These are phyloP conservation scores for Orthosia incerta DNA, from an alignment of 2,888 invertebrate species.

Conservation along the genomic window DNA sequence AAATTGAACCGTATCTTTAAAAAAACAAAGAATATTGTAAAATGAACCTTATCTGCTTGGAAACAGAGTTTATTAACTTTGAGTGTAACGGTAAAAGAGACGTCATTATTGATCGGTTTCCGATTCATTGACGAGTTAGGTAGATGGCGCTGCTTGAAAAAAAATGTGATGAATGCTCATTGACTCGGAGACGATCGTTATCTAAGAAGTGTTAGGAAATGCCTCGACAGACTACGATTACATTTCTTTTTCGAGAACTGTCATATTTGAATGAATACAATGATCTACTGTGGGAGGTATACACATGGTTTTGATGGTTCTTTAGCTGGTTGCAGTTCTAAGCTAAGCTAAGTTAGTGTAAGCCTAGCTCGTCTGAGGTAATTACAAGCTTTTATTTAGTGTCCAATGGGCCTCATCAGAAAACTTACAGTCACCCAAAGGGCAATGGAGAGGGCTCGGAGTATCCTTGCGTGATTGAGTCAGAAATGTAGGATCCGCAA, in stretches of 20 bases:
- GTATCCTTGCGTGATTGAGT: too few species aligned
- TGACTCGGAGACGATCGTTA: slow-evolving; percentile 66
- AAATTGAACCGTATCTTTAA: background rate
- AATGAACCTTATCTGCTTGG: background rate
- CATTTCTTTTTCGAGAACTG: slow-evolving; percentile 55
- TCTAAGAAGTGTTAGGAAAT: slow-evolving; percentile 65
- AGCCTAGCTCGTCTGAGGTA: background rate
- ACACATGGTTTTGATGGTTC: background rate
- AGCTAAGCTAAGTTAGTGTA: background rate
- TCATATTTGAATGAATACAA: slow-evolving; percentile 25
- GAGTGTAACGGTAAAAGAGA: slow-evolving; percentile 28
- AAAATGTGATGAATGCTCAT: slow-evolving; percentile 71
- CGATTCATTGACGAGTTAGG: slow-evolving; percentile 65
- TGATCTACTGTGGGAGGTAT: slow-evolving; percentile 26
- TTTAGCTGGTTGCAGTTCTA: background rate
- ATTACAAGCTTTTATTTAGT: too few species aligned
- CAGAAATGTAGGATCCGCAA: too few species aligned
- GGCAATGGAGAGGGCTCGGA: too few species aligned
- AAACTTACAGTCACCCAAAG: too few species aligned
- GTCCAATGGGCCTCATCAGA: too few species aligned
- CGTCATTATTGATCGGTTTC: slow-evolving; percentile 64
- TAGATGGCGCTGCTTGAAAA: slow-evolving; percentile 66
- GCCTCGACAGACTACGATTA: slow-evolving; percentile 47
- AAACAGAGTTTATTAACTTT: slow-evolving; percentile 14
- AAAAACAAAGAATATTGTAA: background rate